Evolutionary conservation across 2,888 invertebrate species (phyloP).

Genomic region (Seladonia tumulorum): DNA sequence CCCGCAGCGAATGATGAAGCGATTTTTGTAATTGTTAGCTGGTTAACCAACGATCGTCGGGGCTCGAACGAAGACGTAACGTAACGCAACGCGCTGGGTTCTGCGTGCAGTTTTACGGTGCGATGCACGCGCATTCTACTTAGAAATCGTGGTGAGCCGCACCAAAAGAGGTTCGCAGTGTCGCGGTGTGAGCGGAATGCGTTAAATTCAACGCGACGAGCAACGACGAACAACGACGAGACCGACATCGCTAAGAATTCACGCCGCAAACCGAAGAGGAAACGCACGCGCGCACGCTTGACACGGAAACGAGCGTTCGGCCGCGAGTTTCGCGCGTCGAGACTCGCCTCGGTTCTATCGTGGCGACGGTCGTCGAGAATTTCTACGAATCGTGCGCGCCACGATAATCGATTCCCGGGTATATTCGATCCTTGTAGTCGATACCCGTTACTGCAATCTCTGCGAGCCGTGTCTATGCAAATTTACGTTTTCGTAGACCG

Average conservation of each 20-base stretch:
- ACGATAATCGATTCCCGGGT: background rate
- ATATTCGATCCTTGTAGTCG: background rate
- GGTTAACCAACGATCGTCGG: background rate
- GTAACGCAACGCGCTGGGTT: background rate
- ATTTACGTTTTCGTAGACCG: background rate
- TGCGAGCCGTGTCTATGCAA: background rate
- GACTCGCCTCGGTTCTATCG: background rate
- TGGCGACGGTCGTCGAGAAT: background rate
- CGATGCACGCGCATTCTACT: slow-evolving; percentile 77
- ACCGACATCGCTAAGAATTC: slow-evolving; percentile 38
- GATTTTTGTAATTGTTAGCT: background rate
- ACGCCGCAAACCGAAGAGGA: background rate
- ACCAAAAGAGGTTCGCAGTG: slow-evolving; percentile 62
- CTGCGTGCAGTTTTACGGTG: slow-evolving; percentile 56
- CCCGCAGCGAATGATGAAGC: background rate
- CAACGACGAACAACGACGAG: background rate
- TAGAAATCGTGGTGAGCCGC: slow-evolving; percentile 54
- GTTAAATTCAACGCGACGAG: slow-evolving; percentile 52
- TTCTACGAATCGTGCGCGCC: background rate
- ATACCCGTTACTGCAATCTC: background rate
- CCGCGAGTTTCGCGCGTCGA: background rate
- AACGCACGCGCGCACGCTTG: slow-evolving; percentile 8
- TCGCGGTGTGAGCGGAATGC: slow-evolving; percentile 58
- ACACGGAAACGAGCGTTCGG: slow-evolving; percentile 23
- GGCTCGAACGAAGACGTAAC: background rate